Conservation (phyloP, 2,113 vertebrate species). For the Oriolus oriolus region DNA sequence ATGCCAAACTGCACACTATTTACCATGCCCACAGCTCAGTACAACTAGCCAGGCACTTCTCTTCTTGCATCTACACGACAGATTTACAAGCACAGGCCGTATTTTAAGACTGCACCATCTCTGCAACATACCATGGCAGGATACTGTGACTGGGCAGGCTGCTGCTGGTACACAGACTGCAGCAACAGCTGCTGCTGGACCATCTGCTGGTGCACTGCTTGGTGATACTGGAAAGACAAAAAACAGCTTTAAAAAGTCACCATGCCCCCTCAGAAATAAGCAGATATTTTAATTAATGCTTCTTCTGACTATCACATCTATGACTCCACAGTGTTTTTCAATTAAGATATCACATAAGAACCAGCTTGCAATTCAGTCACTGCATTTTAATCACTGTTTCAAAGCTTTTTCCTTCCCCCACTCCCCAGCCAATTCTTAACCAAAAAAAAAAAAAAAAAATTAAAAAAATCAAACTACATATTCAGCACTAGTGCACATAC, state of each 20-base stretch:
- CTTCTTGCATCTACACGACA: not conserved
- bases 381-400: not conserved
- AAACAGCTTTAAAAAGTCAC: not conserved
- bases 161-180: constrained; percentile 85
- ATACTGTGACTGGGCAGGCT: constrained; percentile 68
- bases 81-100: accelerated
- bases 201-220: constrained; percentile 85
- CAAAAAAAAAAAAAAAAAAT: not conserved
- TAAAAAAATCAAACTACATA: not conserved
- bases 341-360: not conserved
- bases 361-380: not conserved
- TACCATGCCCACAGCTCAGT: not conserved
- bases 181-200: constrained; percentile 87
- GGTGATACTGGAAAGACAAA: constrained; percentile 78
- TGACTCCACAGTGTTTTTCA: not conserved
- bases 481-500: not conserved
- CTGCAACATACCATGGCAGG: constrained; percentile 81
- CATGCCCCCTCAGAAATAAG: not conserved
- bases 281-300: not conserved
- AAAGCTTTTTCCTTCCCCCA: not conserved
- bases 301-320: not conserved
- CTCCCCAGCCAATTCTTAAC: not conserved
- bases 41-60: not conserved
- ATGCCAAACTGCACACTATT: not conserved
- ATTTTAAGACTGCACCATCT: not conserved